A percentile compares a stretch with the other conserved stretches of the same genome.
Conservation (phyloP, 2,888 invertebrate genomes). For the Zaprionus bogoriensis region DNA sequence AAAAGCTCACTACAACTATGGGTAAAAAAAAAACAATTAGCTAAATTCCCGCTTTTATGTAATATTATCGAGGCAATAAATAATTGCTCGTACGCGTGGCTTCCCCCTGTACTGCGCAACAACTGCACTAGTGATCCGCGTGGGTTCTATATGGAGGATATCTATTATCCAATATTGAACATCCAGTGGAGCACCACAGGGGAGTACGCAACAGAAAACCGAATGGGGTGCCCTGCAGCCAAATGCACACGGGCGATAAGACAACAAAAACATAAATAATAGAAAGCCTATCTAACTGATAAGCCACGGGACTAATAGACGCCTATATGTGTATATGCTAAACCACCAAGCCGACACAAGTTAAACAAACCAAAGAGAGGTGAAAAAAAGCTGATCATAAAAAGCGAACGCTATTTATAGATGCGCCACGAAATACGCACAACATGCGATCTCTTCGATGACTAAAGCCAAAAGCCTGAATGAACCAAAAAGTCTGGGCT, state of each 20-base stretch:
- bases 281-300: constrained; percentile 37
- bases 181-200: not conserved
- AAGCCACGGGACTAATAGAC: constrained; percentile 27
- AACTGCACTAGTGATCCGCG: constrained; percentile 19
- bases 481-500: constrained; percentile 33
- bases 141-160: not conserved
- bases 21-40: too few species aligned
- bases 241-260: constrained; percentile 41
- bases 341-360: constrained; percentile 12
- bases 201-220: constrained; percentile 19
- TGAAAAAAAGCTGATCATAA: constrained; percentile 13
- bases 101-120: not conserved
- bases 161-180: constrained; percentile 22
- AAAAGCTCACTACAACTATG: too few species aligned
- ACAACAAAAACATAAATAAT: constrained; percentile 34
- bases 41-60: too few species aligned
- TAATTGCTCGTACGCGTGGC: not conserved
- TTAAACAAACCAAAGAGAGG: constrained; percentile 3
- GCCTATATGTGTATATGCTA: constrained; percentile 41
- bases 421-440: constrained; percentile 25
- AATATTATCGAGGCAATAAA: not conserved
- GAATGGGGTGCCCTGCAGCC: constrained; percentile 48
- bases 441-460: constrained; percentile 46
- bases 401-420: constrained; percentile 37
- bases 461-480: constrained; percentile 47